Conservation (phyloP, 2,113 vertebrate species). For the Motacilla tschutschensis region DNA sequence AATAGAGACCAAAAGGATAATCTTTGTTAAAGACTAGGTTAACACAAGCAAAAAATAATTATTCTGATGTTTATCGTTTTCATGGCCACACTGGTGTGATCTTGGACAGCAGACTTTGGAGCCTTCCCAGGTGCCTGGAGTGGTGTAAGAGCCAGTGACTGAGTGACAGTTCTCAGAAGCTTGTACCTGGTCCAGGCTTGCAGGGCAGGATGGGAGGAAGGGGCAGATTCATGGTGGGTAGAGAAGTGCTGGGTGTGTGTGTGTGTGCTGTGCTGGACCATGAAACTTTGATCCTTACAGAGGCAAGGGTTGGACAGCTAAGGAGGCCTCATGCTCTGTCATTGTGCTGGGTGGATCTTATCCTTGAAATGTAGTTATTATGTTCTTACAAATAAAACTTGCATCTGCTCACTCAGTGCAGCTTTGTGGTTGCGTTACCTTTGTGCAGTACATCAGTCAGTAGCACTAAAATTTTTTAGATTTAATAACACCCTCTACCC, state of each 20-base stretch:
- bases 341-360: neutral
- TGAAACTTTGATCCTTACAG: neutral
- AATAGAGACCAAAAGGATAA: neutral
- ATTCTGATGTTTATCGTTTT: neutral
- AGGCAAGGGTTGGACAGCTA: neutral
- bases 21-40: neutral
- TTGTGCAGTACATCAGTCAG: neutral
- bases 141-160: neutral
- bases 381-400: neutral
- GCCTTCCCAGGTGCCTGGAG: neutral
- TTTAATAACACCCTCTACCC: neutral
- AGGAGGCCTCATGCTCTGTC: neutral
- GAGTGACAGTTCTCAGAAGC: neutral
- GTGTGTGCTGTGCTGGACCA: neutral
- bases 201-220: neutral
- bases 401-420: neutral
- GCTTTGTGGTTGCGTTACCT: neutral
- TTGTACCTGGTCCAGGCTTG: neutral
- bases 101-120: neutral
- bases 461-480: neutral
- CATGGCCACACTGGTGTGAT: neutral
- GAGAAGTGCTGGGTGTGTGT: neutral
- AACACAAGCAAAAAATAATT: neutral
- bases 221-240: rapidly evolving
- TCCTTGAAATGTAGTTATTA: neutral